phyloP scores from a whole-genome alignment of 2,113 vertebrate species.

The Anolis carolinensis region DNA sequence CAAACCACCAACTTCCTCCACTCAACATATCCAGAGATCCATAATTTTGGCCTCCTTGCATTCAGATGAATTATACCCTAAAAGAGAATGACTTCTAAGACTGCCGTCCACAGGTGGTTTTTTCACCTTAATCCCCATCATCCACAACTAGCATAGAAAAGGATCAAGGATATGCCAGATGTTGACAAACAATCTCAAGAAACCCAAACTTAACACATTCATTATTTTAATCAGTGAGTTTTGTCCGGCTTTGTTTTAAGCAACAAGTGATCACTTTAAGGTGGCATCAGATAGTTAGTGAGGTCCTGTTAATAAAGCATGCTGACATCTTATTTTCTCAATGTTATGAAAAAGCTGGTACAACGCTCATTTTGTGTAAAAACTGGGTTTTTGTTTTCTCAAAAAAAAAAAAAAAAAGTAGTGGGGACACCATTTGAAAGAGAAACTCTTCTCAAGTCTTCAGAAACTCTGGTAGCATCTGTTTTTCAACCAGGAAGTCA shows the following conservation, averaged over 20 bases:
- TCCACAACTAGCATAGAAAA: background rate
- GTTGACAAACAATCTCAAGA: background rate
- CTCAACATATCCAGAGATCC: too few species aligned
- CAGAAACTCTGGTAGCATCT: slow-evolving; percentile 26
- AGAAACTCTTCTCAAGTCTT: slow-evolving; percentile 10
- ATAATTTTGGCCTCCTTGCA: too few species aligned
- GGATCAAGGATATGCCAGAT: background rate
- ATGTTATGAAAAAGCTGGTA: background rate
- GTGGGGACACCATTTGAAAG: background rate
- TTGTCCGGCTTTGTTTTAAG: background rate
- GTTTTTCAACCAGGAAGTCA: slow-evolving; percentile 72
- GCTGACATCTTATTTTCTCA: background rate
- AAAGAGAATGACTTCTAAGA: background rate
- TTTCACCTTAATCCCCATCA: background rate
- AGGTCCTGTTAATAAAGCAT: background rate
- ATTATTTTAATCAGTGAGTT: background rate
- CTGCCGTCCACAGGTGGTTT: background rate
- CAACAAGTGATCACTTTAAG: background rate
- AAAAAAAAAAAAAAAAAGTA: background rate
- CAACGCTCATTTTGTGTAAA: background rate
- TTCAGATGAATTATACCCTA: background rate
- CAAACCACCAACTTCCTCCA: too few species aligned
- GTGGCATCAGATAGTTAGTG: background rate
- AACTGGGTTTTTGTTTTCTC: background rate
- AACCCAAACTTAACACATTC: too few species aligned